These are phyloP conservation scores for Tetheella fluctuosa DNA, from an alignment of 2,888 invertebrate species.

Conservation along the genomic window DNA sequence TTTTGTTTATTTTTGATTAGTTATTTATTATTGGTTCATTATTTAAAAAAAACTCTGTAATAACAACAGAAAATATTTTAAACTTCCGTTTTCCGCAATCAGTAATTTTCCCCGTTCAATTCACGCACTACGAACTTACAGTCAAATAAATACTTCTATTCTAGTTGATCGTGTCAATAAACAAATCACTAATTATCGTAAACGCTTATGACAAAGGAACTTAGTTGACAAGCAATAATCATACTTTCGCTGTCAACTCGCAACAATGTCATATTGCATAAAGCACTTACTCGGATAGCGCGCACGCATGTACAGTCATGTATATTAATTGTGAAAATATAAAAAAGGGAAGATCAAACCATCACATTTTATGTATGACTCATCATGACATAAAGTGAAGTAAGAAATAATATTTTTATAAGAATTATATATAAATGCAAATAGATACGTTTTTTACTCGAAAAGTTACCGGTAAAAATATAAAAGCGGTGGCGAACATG, in stretches of 20 bases:
- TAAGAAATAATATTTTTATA: too few species aligned
- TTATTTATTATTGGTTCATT: too few species aligned
- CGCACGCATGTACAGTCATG: background rate
- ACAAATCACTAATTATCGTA: background rate
- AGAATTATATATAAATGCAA: too few species aligned
- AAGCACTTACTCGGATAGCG: background rate
- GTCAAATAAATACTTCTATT: background rate
- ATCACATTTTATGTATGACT: background rate
- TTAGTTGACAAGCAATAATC: conserved; percentile 6
- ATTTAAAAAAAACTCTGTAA: too few species aligned
- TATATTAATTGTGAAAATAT: background rate
- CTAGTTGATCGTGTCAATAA: background rate
- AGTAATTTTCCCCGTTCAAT: background rate
- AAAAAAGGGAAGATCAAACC: background rate
- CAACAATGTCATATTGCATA: conserved; percentile 31
- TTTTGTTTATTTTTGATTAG: too few species aligned
- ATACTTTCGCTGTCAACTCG: conserved; percentile 48
- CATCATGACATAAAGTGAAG: too few species aligned
- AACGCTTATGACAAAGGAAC: background rate
- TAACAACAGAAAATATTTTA: too few species aligned
- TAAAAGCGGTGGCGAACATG: too few species aligned
- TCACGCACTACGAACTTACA: background rate
- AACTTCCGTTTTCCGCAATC: background rate
- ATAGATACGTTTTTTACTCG: too few species aligned
- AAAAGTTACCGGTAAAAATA: too few species aligned